These are phyloP conservation scores for Odontocerum albicorne DNA, from an alignment of 2,888 invertebrate genomes.

Conservation along the genomic window DNA sequence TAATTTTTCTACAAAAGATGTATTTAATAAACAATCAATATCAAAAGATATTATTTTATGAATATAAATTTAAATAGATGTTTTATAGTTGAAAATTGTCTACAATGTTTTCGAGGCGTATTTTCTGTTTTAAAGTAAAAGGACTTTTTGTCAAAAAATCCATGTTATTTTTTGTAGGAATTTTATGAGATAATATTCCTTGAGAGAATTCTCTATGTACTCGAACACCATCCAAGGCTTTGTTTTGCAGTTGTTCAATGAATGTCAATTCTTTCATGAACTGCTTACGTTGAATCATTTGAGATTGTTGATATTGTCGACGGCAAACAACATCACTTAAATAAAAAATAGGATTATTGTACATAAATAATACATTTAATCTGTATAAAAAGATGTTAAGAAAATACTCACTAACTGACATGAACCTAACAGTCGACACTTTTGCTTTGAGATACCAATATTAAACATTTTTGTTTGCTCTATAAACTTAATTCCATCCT, in stretches of 20 bases:
- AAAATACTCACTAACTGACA: too few species aligned
- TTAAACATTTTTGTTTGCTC: too few species aligned
- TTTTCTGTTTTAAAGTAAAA: slow-evolving; percentile 35
- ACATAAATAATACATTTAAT: too few species aligned
- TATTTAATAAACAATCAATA: background rate
- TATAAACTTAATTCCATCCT: too few species aligned
- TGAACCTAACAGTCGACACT: background rate
- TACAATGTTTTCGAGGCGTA: slow-evolving; percentile 53
- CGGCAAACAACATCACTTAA: slow-evolving; percentile 65
- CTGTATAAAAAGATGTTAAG: too few species aligned
- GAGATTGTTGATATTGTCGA: slow-evolving; percentile 59
- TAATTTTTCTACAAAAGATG: background rate
- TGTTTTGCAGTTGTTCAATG: slow-evolving; percentile 62
- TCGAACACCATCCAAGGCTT: slow-evolving; percentile 64
- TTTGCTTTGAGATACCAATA: too few species aligned
- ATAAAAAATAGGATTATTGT: too few species aligned
- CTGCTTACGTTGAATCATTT: slow-evolving; percentile 57
- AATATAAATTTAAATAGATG: too few species aligned
- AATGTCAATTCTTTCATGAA: slow-evolving; percentile 63
- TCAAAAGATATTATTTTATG: background rate
- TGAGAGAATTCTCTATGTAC: slow-evolving; percentile 66
- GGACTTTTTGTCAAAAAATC: slow-evolving; percentile 7
- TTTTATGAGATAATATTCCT: slow-evolving; percentile 46
- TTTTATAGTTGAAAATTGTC: too few species aligned
- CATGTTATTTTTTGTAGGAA: slow-evolving; percentile 43